A percentile compares a stretch with the other conserved stretches of the same genome.
Evolutionary conservation across 2,888 invertebrate species (phyloP).

Genomic region (Cephus pulcher): DNA sequence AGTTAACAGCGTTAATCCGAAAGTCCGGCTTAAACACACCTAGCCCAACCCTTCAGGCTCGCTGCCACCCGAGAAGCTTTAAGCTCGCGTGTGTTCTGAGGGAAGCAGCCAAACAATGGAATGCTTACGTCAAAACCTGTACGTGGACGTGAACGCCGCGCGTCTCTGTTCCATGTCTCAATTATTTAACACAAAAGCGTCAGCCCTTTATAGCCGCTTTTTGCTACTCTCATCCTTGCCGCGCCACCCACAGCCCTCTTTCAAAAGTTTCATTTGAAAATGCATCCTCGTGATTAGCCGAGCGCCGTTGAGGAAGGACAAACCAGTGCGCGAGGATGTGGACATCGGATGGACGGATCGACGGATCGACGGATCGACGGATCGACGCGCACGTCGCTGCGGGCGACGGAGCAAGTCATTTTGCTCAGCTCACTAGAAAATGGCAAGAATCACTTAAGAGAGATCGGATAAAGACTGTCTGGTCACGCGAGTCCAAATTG

Average conservation of each 20-base stretch:
- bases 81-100: slow-evolving; percentile 48
- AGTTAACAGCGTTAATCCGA: slow-evolving; percentile 56
- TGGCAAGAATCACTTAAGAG: too few relatives aligned
- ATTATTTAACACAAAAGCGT: slow-evolving; percentile 62
- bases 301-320: background rate
- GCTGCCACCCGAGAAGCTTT: slow-evolving; percentile 35
- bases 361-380: too few relatives aligned
- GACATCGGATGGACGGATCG: too few relatives aligned
- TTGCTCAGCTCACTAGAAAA: too few relatives aligned
- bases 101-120: slow-evolving; percentile 59
- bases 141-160: slow-evolving; percentile 31
- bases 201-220: slow-evolving; percentile 21
- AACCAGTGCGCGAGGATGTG: too few relatives aligned
- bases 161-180: slow-evolving; percentile 61
- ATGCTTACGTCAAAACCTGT: slow-evolving; percentile 57
- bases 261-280: background rate
- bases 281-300: background rate
- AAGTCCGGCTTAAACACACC: slow-evolving; percentile 55
- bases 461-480: too few relatives aligned
- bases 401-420: too few relatives aligned
- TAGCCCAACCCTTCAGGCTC: slow-evolving; percentile 30
- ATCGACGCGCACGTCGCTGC: too few relatives aligned
- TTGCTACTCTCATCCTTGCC: background rate
- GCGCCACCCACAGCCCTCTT: background rate
- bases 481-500: too few relatives aligned